phyloP scores from a whole-genome alignment of 2,113 vertebrate genomes.

The Daboia siamensis region DNA sequence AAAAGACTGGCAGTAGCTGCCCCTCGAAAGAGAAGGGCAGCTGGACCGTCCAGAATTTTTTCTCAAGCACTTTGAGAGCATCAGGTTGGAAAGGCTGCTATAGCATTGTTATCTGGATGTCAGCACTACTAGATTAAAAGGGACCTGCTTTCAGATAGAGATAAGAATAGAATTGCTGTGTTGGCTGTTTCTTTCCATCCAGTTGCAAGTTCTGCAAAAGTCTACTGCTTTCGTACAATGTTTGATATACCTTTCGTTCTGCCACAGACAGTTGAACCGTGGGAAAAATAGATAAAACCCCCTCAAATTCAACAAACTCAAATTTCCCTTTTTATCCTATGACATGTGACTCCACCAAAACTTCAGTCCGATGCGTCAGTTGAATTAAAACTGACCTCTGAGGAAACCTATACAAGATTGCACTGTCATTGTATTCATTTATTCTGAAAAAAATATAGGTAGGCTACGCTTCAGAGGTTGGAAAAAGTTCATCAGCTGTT shows the following conservation, averaged over 20 bases:
- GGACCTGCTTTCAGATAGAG: not conserved
- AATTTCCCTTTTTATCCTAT: not conserved
- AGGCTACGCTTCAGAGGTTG: not conserved
- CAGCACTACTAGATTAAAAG: not conserved
- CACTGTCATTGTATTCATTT: not conserved
- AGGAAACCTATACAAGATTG: not conserved
- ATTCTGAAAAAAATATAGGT: not conserved
- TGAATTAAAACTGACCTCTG: not conserved
- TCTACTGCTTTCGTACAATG: not conserved
- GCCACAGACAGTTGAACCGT: not conserved
- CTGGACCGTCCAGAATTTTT: not conserved
- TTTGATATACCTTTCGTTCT: not conserved
- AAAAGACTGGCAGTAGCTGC: not conserved
- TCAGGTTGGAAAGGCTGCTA: not conserved
- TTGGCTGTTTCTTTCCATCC: not conserved
- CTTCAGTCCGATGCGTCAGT: not conserved
- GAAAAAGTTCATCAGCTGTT: not conserved
- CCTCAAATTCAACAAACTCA: not conserved
- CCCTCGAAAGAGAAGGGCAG: not conserved
- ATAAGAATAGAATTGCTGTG: not conserved
- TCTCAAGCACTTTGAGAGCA: not conserved
- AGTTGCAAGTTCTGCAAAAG: not conserved
- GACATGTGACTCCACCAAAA: not conserved
- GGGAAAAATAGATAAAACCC: not conserved
- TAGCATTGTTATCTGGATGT: not conserved